A percentile compares a stretch with the other conserved stretches of the same genome.
Evolutionary conservation across 2,888 invertebrate species (phyloP).

Genomic region (Empis stercorea): DNA sequence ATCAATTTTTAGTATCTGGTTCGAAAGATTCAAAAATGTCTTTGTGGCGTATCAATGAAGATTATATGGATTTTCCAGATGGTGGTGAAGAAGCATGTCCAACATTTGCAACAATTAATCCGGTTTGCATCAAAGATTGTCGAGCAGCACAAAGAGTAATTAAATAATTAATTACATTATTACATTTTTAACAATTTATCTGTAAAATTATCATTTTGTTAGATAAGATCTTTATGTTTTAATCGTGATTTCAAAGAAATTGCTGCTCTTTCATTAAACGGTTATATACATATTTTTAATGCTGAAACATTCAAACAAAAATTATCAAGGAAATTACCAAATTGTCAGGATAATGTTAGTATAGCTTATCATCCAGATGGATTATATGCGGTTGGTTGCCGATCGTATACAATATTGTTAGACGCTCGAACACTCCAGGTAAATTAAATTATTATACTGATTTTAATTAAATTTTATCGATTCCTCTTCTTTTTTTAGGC

Average conservation of each 20-base stretch:
- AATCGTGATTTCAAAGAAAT: slow-evolving; percentile 77
- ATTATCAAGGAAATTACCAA: slow-evolving; percentile 72
- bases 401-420: slow-evolving; percentile 78
- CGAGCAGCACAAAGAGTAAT: slow-evolving; percentile 53
- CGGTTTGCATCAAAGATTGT: slow-evolving; percentile 64
- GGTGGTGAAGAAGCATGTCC: slow-evolving; percentile 33
- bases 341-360: slow-evolving; percentile 87
- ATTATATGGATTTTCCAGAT: slow-evolving; percentile 31
- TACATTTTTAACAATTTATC: slow-evolving; percentile 16
- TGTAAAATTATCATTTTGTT: neutral
- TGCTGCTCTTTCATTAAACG: slow-evolving; percentile 82
- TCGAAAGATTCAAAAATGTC: slow-evolving; percentile 85
- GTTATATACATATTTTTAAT: slow-evolving; percentile 88
- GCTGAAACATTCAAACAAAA: slow-evolving; percentile 81
- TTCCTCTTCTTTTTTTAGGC: too few species aligned
- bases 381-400: slow-evolving; percentile 86
- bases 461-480: neutral
- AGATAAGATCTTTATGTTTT: slow-evolving; percentile 74
- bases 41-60: slow-evolving; percentile 66
- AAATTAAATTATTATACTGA: slow-evolving; percentile 10
- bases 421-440: slow-evolving; percentile 78
- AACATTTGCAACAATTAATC: slow-evolving; percentile 44
- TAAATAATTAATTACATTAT: neutral
- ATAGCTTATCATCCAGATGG: slow-evolving; percentile 75
- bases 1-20: slow-evolving; percentile 87